Base-by-base conservation (phyloP, 2,888 invertebrate genomes). In the Pediacus dermestoides region DNA sequence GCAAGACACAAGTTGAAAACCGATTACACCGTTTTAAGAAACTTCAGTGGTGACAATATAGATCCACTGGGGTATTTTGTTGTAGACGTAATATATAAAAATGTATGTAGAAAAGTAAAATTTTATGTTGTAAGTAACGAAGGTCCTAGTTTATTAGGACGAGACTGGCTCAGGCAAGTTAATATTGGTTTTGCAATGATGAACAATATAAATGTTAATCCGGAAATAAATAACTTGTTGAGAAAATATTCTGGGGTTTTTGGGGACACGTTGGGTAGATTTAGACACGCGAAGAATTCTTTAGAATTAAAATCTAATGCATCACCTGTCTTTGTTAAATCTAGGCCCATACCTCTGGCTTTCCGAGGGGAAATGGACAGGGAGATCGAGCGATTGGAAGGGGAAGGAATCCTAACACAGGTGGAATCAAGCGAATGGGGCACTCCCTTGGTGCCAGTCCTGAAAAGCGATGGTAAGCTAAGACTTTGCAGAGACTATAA, bases 401-500 rank as follows among this genome's bases (percentile, higher is more conserved):
- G 30, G 7, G 30, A 45, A 25, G 45, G 38, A 2, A 35, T 49
- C 3, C 43, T 49, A 2, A 21, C 11, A 16, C 32, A 26, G 9
- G 21, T 37, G 7, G 26, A 37, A 12, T 33, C 27, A 27, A 34
- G 33, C 13, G 39, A 39, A 21, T 59, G 56, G 52, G 58, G 46
- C 1, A 55, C 53, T 4, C 49, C 53, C n/a, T 30, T 51, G 4
- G 53, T 58, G 3, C 55, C 50, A 2, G 43, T 53, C 3, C 28
- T 51, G 13, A 59, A 59, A 32, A 15, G 25, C 3, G 40, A 52
- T 38, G 47, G 48, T 9, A 15, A 32, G n/a, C 30, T 58, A 12
- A 26, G 55, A 8, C 15, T 58, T 3, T 60, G 57, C 45, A 56
- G 48, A n/a, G 51, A 57, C 35, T 57, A 57, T 42, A 58, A 57